Evolutionary conservation across 2,113 vertebrate genomes (phyloP).

Genomic region (Nipponia nippon): DNA sequence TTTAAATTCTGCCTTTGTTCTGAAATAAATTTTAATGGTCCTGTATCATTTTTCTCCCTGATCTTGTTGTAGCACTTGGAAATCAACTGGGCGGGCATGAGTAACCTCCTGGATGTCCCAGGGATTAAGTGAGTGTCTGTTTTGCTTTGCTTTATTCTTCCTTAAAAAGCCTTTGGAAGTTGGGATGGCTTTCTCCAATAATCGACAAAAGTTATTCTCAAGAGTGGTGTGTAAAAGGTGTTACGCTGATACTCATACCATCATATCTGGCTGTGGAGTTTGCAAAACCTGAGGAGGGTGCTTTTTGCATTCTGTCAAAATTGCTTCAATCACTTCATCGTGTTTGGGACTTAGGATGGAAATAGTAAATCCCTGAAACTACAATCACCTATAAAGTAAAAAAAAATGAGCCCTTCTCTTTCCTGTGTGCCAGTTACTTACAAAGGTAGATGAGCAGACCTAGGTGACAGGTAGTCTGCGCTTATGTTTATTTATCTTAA

Average conservation of each 20-base stretch:
- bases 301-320: neutral
- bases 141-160: neutral
- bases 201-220: neutral
- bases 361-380: neutral
- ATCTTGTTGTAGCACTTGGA: slow-evolving; percentile 73
- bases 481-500: neutral
- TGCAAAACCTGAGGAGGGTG: neutral
- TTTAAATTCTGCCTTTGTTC: neutral
- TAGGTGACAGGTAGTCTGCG: neutral
- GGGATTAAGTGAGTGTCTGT: slow-evolving; percentile 83
- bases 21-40: neutral
- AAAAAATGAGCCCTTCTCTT: neutral
- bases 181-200: neutral
- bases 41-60: neutral
- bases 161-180: neutral
- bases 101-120: slow-evolving; percentile 88
- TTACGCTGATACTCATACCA: neutral
- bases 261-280: neutral
- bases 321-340: neutral
- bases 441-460: neutral
- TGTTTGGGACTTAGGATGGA: neutral
- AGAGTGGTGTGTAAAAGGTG: neutral
- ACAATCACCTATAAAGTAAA: neutral
- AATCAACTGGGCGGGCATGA: slow-evolving; percentile 95
- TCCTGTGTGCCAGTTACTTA: neutral